phyloP scores from a whole-genome alignment of 2,888 invertebrate genomes.

The Sinotaia quadrata region DNA sequence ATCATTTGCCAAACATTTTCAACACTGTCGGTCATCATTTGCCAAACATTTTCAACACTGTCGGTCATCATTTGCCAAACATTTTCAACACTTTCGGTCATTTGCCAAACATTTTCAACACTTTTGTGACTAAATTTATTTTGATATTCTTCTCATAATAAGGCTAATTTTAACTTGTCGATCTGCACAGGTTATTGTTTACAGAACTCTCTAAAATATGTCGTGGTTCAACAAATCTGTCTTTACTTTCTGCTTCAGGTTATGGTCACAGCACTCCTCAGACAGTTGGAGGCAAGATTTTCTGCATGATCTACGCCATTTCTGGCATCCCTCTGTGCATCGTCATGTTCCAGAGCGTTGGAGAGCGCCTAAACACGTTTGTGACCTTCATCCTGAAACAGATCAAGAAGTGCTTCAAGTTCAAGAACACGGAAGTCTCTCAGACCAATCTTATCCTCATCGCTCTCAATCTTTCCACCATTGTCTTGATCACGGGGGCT shows the following conservation, averaged over 20 bases:
- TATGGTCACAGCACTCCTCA: conserved; percentile 99
- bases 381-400: conserved; percentile 93
- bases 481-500: conserved; percentile 96
- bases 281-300: conserved; percentile 96
- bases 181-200: too few species aligned
- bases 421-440: conserved; percentile 80
- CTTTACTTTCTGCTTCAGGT: conserved; percentile 75
- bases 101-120: too few species aligned
- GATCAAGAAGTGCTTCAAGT: conserved; percentile 88
- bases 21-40: too few species aligned
- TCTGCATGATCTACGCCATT: conserved; percentile 88
- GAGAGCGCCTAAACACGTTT: conserved; percentile 97
- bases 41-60: too few species aligned
- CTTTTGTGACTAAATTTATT: too few species aligned
- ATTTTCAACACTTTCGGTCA: too few species aligned
- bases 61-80: too few species aligned
- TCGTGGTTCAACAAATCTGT: too few species aligned
- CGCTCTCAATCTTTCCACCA: conserved; percentile 83
- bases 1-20: too few species aligned
- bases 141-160: too few species aligned
- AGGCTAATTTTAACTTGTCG: too few species aligned
- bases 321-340: conserved; percentile 96
- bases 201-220: too few species aligned
- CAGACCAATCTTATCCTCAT: conserved; percentile 96
- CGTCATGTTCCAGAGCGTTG: conserved; percentile 99